Evolutionary conservation across 2,797 vertebrate species (phyloP), one percentile per base, ranked within the genome.

Genomic region (Esox masquinongy): DNA sequence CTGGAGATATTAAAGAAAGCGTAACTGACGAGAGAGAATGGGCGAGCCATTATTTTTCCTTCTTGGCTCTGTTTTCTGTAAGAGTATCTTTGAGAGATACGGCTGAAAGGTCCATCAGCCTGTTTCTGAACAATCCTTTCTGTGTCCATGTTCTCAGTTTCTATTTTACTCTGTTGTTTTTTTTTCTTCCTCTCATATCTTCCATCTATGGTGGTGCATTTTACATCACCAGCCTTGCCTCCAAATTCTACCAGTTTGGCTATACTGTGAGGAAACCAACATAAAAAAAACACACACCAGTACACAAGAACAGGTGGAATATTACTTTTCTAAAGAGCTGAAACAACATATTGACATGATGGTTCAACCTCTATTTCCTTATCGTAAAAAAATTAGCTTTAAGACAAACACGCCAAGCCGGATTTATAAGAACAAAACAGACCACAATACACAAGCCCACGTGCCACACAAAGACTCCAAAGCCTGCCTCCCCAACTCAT

Each of bases 51-150:
- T 92, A 84, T 92, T 92, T 73, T 89, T 79, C 86, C 86, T 87
- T 89, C 82, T 91, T 91, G 93, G 90, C 90, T 94, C 92, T 87
- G 91, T 91, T 94, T 94, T 94, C 92, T 91, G 93, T 94, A 94
- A 93, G 93, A 94, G 93, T 92, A 93, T 90, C 93, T 92, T 87
- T 80, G 88, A 90, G 91, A 94, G 94, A 95, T 95, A 95, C 94
- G 93, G 92, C 91, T 94, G 93, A 95, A 94, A 94, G 93, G 92
- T 92, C 93, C 87, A 91, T 94, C 91, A 93, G 93, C 93, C 91
- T 93, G 92, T 92, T 89, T 89, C 78, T 83, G 93, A 95, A 95
- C 94, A 94, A 94, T 93, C 90, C 89, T 80, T 89, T 93, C 94
- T 92, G 90, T 94, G 92, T 95, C 84, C 73, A 22, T 64, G 76